These are phyloP conservation scores for Megaleporinus macrocephalus DNA, from an alignment of 2,113 vertebrate species.

Conservation along the genomic window DNA sequence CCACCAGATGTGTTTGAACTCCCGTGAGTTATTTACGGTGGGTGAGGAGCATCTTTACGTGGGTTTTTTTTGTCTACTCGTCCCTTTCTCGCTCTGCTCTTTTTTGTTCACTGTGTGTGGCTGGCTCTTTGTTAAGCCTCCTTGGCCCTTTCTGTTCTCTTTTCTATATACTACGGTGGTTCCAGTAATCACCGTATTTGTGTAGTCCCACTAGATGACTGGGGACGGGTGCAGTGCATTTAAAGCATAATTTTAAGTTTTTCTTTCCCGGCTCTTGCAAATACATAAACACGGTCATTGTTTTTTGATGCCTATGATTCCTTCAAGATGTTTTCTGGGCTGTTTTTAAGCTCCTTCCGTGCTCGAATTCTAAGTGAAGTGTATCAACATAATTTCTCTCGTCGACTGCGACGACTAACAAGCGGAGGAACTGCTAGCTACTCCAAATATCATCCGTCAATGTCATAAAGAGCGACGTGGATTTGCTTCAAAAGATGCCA, in stretches of 20 bases:
- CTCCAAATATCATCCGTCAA: conserved; percentile 79
- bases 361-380: conserved; percentile 64
- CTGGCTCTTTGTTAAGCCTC: conserved; percentile 30
- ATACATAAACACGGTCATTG: conserved; percentile 69
- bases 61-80: conserved; percentile 55
- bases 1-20: conserved; percentile 78
- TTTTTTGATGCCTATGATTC: conserved; percentile 73
- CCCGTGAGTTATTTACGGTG: conserved; percentile 74
- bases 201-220: conserved; percentile 44
- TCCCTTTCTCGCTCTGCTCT: conserved; percentile 56
- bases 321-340: conserved; percentile 76
- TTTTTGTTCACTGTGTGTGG: conserved; percentile 56
- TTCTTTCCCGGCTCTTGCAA: conserved; percentile 67
- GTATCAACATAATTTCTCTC: conserved; percentile 69
- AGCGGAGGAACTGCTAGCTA: conserved; percentile 69
- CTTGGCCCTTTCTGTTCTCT: conserved; percentile 37
- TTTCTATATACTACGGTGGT: conserved; percentile 49
- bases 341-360: conserved; percentile 58
- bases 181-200: conserved; percentile 54
- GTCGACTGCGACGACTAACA: conserved; percentile 71
- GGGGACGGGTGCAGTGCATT: conserved; percentile 54
- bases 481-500: conserved; percentile 64
- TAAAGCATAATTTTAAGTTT: conserved; percentile 68
- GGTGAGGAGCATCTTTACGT: conserved; percentile 55
- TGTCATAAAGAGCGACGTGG: conserved; percentile 74